phyloP scores from a whole-genome alignment of 2,113 vertebrate genomes.

The Nasalis larvatus region DNA sequence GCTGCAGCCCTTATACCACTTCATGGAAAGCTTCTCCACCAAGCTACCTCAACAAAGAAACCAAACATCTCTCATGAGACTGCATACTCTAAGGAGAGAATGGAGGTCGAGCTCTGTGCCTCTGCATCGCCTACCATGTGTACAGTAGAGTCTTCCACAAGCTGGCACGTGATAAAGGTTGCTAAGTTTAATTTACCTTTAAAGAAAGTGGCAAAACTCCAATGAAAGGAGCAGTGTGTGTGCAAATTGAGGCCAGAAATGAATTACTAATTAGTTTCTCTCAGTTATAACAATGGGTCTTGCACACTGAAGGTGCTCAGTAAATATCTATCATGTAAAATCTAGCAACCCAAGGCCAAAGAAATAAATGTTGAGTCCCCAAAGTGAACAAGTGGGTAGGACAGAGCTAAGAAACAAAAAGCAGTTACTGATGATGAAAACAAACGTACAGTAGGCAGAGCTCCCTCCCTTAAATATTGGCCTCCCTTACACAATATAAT shows the following conservation, averaged over 20 bases:
- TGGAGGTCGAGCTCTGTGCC: not conserved
- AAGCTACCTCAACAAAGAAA: not conserved
- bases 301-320: not conserved
- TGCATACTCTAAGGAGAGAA: not conserved
- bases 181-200: not conserved
- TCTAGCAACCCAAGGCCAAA: not conserved
- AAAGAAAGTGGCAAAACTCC: not conserved
- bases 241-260: not conserved
- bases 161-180: too few relatives aligned
- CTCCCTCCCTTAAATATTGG: not conserved
- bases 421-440: not conserved
- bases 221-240: not conserved
- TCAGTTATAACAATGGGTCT: not conserved
- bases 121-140: not conserved
- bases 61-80: not conserved
- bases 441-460: not conserved
- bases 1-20: too few relatives aligned
- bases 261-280: not conserved
- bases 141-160: not conserved
- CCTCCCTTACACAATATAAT: not conserved
- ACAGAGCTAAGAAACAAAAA: not conserved
- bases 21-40: not conserved
- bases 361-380: not conserved
- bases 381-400: not conserved
- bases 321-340: not conserved